Evolutionary conservation across 2,797 vertebrate genomes (phyloP), one percentile per base, ranked within the genome.

Genomic region (Cossypha heuglini): DNA sequence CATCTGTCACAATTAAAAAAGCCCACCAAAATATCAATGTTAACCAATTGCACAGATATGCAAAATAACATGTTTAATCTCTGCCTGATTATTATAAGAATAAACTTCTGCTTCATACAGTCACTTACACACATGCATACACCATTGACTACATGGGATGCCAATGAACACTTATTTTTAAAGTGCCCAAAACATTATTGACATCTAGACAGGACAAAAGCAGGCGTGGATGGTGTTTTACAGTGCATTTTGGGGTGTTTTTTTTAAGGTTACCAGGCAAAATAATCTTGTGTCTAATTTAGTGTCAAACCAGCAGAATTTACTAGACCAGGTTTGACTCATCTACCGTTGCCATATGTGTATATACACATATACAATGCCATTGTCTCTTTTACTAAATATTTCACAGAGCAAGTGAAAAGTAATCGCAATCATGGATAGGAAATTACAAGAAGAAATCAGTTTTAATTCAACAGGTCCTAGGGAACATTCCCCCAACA

Each of bases 1-100:
- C 8, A 49, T 37, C 16, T 57, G 15, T 29, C 66, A 74, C 20
- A 78, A 51, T 9, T 48, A 13, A 64, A 76, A 77, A 74, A 62
- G 4, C 8, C 26, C 24, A 10, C 5, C 24, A 38, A 85, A 59
- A 57, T 9, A 75, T 0, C 2, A 0, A 52, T 37, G 52, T 29
- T 20, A 83, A 63, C 25, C 45, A 31, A 51, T 4, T 58, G 25
- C 26, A 92, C 7, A 46, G 33, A 45, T 86, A 42, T 2, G 10
- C 19, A 89, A 76, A 17, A 87, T 87, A 9, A 3, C 3, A 14
- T 0, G 15, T 18, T 64, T 80, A 72, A 42, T 71, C 22, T 62
- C 69, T 67, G 31, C 13, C 55, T 24, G 63, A n/a, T 76, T 54
- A 55, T n/a, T 66, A 1, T 17, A 73, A 51, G 26, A 71, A 22